phyloP scores from a whole-genome alignment of 2,888 invertebrate species.

The Oxycera nigricornis region DNA sequence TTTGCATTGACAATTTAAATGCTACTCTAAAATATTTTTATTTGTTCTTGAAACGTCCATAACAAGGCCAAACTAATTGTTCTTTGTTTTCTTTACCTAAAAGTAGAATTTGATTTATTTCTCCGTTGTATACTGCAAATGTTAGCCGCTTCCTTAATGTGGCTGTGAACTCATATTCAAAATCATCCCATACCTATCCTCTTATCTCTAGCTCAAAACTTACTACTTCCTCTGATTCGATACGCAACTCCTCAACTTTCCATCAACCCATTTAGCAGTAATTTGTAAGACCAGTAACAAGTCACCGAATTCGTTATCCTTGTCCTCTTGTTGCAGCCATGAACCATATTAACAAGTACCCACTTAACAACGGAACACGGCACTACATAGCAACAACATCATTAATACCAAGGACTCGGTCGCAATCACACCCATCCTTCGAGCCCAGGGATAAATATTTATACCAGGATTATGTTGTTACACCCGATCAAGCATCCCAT shows the following conservation, averaged over 20 bases:
- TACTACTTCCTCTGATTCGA: background rate
- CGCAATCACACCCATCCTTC: conserved; percentile 24
- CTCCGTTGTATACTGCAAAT: no score
- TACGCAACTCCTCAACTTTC: background rate
- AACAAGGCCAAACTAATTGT: background rate
- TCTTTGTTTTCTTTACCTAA: background rate
- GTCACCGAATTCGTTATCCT: conserved; percentile 21
- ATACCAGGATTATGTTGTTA: conserved; percentile 44
- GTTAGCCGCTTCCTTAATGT: no score
- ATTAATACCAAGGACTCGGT: conserved; percentile 8
- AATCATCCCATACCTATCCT: no score
- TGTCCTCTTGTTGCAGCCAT: background rate
- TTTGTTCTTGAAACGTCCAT: background rate
- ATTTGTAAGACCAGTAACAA: conserved; percentile 23
- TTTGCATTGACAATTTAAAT: no score
- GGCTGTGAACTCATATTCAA: no score
- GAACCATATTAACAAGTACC: conserved; percentile 20
- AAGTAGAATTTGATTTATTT: background rate
- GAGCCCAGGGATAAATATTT: conserved; percentile 43
- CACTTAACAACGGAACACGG: background rate
- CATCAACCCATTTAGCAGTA: background rate
- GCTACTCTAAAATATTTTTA: no score
- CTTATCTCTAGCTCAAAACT: no score
- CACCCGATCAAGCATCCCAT: conserved; percentile 38
- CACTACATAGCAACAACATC: background rate